Conservation (phyloP, 2,888 invertebrate genomes). For the Macrosoma leucophasiata region DNA sequence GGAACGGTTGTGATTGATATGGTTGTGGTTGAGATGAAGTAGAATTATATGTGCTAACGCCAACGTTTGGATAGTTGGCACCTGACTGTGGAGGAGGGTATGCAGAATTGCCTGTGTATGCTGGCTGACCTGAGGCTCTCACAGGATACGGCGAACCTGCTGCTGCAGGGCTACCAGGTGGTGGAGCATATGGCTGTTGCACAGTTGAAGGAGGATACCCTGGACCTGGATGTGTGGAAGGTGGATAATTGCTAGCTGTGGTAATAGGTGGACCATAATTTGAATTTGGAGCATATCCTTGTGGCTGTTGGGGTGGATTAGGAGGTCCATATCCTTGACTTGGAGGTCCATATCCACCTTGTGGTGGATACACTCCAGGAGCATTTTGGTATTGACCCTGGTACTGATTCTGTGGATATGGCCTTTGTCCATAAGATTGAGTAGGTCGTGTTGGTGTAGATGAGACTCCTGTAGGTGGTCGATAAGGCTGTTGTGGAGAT, state of each 20-base stretch:
- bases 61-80: slow-evolving; percentile 64
- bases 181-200: slow-evolving; percentile 69
- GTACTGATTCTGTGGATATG: slow-evolving; percentile 81
- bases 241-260: slow-evolving; percentile 76
- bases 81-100: slow-evolving; percentile 65
- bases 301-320: slow-evolving; percentile 77
- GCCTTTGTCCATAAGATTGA: slow-evolving; percentile 81
- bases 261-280: slow-evolving; percentile 78
- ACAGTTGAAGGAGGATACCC: slow-evolving; percentile 63
- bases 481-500: slow-evolving; percentile 64
- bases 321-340: slow-evolving; percentile 79
- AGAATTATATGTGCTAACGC: slow-evolving; percentile 66
- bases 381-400: slow-evolving; percentile 76
- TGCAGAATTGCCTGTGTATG: slow-evolving; percentile 62
- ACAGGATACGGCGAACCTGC: slow-evolving; percentile 65
- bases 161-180: slow-evolving; percentile 61
- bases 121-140: slow-evolving; percentile 57
- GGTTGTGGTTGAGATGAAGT: slow-evolving; percentile 65
- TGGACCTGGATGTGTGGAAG: slow-evolving; percentile 65
- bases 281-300: slow-evolving; percentile 79
- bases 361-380: slow-evolving; percentile 79
- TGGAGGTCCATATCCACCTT: slow-evolving; percentile 80
- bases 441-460: slow-evolving; percentile 77
- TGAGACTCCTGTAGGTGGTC: slow-evolving; percentile 68
- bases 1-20: slow-evolving; percentile 69